A percentile compares a stretch with the other conserved stretches of the same genome.
These are phyloP conservation scores for Atherix ibis DNA, from an alignment of 2,888 invertebrate species.

Conservation along the genomic window DNA sequence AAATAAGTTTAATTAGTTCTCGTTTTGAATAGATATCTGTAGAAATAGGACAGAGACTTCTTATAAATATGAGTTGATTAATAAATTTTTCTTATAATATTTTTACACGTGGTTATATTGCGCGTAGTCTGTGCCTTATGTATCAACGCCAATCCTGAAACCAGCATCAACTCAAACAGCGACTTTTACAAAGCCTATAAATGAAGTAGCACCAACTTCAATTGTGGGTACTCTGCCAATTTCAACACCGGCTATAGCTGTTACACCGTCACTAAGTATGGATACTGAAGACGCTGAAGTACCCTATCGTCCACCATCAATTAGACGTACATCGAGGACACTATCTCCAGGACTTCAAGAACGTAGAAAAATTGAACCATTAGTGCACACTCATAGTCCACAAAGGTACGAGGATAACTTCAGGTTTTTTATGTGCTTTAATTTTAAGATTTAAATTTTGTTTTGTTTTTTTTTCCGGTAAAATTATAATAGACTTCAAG, in stretches of 20 bases:
- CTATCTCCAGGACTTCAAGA: constrained; percentile 30
- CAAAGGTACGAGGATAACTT: constrained; percentile 16
- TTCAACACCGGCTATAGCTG: constrained; percentile 44
- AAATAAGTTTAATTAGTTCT: too few species aligned
- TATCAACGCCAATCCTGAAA: constrained; percentile 9
- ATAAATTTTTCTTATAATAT: too few species aligned
- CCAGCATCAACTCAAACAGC: constrained; percentile 11
- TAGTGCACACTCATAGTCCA: constrained; percentile 10
- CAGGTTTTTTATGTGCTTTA: too few species aligned
- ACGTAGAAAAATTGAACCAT: constrained; percentile 13
- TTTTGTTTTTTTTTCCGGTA: too few species aligned
- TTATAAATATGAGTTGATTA: too few species aligned
- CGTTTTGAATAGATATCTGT: too few species aligned
- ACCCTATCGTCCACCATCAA: constrained; percentile 28
- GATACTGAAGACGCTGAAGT: constrained; percentile 18
- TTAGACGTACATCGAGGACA: constrained; percentile 25
- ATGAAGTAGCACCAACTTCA: constrained; percentile 10
- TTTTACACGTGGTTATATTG: too few species aligned
- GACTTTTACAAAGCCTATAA: constrained; percentile 3
- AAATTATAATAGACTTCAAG: constrained; percentile 9
- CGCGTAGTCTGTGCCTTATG: constrained; percentile 9
- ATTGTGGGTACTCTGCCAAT: constrained; percentile 22
- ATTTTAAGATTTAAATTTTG: too few species aligned
- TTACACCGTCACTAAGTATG: constrained; percentile 38
- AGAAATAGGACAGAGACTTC: too few species aligned